Evolutionary conservation across 2,113 vertebrate genomes (phyloP), one percentile per base, ranked within the genome.

Genomic region (Nansenia antarctica): DNA sequence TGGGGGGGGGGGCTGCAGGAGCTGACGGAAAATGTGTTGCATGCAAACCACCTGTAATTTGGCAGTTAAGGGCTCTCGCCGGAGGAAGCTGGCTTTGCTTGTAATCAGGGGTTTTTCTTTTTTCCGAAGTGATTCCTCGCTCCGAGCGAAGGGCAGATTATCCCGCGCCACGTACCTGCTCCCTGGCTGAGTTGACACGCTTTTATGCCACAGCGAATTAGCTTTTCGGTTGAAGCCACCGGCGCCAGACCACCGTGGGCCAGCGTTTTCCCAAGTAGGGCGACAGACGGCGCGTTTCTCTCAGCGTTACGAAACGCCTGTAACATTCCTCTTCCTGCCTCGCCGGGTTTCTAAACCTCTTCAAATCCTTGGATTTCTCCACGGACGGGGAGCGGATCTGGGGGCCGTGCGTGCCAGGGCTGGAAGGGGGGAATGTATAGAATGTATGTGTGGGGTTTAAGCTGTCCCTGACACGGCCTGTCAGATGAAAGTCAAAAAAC

Each of bases 41-140:
- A 77, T 1, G 26, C 66, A 78, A 76, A 74, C 74, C 76, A 90
- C 86, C 89, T 88, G 86, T 83, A 87, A 88, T 88, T 88, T 89
- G 76, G 82, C 82, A 80, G 68, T 84, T 82, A 70, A 83, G 81
- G 79, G 81, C 71, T 82, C 54, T 72, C 67, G 78, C 64, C 26
- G 34, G 82, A 77, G 84, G 83, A n/a, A 80, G 80, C 62, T 69
- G 74, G 72, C 62, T 77, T 45, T 5, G 27, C 18, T n/a, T 14
- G 57, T 79, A 83, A 86, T 80, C 61, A 76, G 37, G 32, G 70
- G 77, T 14, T 26, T 2, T 59, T 14, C 9, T 73, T 78, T 59
- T 14, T 12, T 73, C 77, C 71, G 67, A 66, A 82, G 49, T 55
- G n/a, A 12, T 52, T 42, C 34, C 60, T 52, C 45, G 65, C 59